Percentiles rank a stretch among this genome's conserved stretches.
Evolutionary conservation across 1,140 invertebrate genomes (phyloP).

Genomic region (Himalopsyche phryganea): DNA sequence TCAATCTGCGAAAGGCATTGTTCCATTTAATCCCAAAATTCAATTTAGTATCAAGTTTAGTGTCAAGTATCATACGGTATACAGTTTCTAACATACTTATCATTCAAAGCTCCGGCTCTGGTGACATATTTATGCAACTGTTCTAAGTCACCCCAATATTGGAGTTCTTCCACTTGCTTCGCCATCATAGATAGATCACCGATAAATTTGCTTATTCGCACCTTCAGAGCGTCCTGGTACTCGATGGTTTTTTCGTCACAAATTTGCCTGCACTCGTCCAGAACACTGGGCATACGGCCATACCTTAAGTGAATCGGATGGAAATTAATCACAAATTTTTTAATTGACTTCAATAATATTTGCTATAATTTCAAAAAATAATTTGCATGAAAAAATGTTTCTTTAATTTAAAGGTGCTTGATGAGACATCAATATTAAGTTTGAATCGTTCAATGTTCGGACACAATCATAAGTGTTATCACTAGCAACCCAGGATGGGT

Average conservation of each 20-base stretch:
- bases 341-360: too few species aligned
- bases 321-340: too few species aligned
- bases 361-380: too few species aligned
- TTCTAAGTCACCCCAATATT: constrained; percentile 84
- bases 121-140: constrained; percentile 82
- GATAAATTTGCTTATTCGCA: constrained; percentile 66
- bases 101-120: constrained; percentile 72
- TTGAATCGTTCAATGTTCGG: too few species aligned
- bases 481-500: too few species aligned
- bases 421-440: too few species aligned
- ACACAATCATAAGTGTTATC: too few species aligned
- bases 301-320: constrained; percentile 56
- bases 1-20: constrained; percentile 55
- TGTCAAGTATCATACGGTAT: too few species aligned
- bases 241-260: constrained; percentile 79
- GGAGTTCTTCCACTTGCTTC: constrained; percentile 80
- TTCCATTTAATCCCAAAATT: too few species aligned
- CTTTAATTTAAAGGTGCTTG: too few species aligned
- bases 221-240: constrained; percentile 69
- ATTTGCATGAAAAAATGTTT: too few species aligned
- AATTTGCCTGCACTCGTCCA: constrained; percentile 78
- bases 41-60: too few species aligned
- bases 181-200: constrained; percentile 79
- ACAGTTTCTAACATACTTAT: constrained; percentile 64
- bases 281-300: constrained; percentile 70